A percentile compares a stretch with the other conserved stretches of the same genome.
These are phyloP conservation scores for Epizoanthus ramosus DNA, from an alignment of 92 coral and sea anemone genomes.

Conservation along the genomic window DNA sequence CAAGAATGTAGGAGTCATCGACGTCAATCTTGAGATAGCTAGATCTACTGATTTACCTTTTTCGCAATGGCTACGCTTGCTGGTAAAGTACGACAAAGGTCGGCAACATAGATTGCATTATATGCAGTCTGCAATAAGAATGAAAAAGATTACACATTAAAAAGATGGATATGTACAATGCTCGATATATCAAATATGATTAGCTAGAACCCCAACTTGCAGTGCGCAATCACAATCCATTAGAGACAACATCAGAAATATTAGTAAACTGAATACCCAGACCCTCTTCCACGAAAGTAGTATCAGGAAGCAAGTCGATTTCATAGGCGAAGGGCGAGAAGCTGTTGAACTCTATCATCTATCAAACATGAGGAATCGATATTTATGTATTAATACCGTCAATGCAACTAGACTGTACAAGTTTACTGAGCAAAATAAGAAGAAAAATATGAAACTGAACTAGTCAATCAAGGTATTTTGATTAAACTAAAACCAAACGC, in stretches of 20 bases:
- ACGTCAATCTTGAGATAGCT: neutral
- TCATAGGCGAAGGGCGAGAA: too few relatives aligned
- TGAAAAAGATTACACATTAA: neutral
- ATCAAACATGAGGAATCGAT: too few relatives aligned
- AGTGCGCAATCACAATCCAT: neutral
- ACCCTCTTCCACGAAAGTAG: neutral
- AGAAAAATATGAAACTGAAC: neutral
- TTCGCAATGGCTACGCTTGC: constrained; percentile 78
- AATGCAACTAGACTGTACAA: too few relatives aligned
- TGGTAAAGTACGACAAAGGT: constrained; percentile 90
- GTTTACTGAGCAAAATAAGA: neutral
- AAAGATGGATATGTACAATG: neutral
- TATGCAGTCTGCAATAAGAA: constrained; percentile 79
- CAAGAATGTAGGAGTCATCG: neutral
- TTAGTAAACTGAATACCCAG: neutral
- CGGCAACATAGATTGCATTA: constrained; percentile 90
- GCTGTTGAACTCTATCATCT: too few relatives aligned
- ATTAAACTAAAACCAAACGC: neutral
- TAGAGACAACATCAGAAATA: neutral
- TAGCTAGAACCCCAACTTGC: too few relatives aligned
- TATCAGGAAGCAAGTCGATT: too few relatives aligned
- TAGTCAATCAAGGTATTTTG: neutral
- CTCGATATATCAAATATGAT: neutral
- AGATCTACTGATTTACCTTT: constrained; percentile 59
- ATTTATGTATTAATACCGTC: too few relatives aligned